Base-by-base conservation (phyloP, 1,140 invertebrate species). In the Sweltsa coloradensis region DNA sequence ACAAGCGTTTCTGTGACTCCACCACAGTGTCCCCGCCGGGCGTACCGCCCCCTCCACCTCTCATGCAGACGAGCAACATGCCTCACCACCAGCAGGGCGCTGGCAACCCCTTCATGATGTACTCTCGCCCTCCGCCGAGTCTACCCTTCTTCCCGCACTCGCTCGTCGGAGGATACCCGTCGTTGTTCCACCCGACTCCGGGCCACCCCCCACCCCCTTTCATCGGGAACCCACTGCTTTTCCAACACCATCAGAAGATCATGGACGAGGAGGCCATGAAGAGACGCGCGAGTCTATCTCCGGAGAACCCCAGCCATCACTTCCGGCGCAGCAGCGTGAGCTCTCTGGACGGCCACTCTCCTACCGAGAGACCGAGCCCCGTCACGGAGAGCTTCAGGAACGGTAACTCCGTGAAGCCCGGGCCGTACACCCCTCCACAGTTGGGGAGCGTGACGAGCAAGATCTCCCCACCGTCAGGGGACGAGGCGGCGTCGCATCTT, bases 1-100 rank as follows among this genome's bases (percentile, higher is more conserved):
- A 90, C 65, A 87, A 87, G 64, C 70, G 85, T 52, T 89, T 86
- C 60, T 89, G 85, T 60, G 85, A 89, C 56, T 77, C 81, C 0
- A 77, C 78, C 6, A 40, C 1, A 62, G n/a, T n/a, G n/a, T 68
- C 2, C 58, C 68, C 18, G 59, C 70, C 37, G 62, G 69, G 9
- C 7, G 39, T 27, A 48, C 66, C 68, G 3, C 68, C 65, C 52
- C 66, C 63, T 50, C 60, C 64, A 6, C 69, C 61, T 64, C 70
- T 71, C 16, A 34, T 24, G 47, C 34, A 19, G 42, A 19, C 25
- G 43, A 6, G 25, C 46, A 16, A 22, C 39, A 9, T 18, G 34
- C 36, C 21, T 29, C 46, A 40, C 37, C 42, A 49, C 18, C 25
- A 14, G 25, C 26, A 16, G 21, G 11, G 23, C 29, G 3, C 44